Base-by-base conservation (phyloP, 2,888 invertebrate genomes). In the Xanthorhoe designata region DNA sequence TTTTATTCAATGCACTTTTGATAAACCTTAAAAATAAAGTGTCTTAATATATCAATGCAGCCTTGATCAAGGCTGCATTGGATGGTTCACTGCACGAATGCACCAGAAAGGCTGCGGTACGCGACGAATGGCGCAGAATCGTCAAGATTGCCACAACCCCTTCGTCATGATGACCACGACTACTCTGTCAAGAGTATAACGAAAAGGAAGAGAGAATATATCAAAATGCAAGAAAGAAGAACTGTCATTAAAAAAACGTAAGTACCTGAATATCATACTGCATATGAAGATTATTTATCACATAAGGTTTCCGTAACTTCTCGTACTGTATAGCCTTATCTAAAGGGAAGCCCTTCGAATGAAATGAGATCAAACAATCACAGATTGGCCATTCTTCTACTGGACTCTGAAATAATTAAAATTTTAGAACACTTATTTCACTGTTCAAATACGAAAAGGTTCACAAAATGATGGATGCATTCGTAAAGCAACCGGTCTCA, bases 321-420 rank as follows among this genome's bases (percentile, higher is more conserved):
- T 98, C 97, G 92, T 99, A 99, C 81, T 97, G 97, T 78, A 99
- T 98, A 32, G 99, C 99, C 94, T 99, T 99, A 83, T 99, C 98
- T 71, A 99, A 94, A 0, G 99, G 99, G 91, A 99, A 99, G 45
- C 99, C 99, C 91, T 98, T 98, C 4, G 99, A 99, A 90, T 99
- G 99, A 90, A 99, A 99, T 62, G 99, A 99, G 80, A 99, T 98
- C 55, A 99, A 95, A 85, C 99, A 99, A 92, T 99, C 99, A 84
- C 99, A 99, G 60, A 97, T 94, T 1, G 99, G 99, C 99, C 99
- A 99, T 84, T 98, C 97, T 86, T 99, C 99, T 18, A 99, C 98
- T 0, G 98, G 97, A 90, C 98, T 96, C 96, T 98, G 88, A 32
- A 87, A 88, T 70, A 58, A 59, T 42, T 24, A 15, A 17, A 29